phyloP scores from a whole-genome alignment of 1,140 invertebrate genomes.

The Nilaparvata lugens region DNA sequence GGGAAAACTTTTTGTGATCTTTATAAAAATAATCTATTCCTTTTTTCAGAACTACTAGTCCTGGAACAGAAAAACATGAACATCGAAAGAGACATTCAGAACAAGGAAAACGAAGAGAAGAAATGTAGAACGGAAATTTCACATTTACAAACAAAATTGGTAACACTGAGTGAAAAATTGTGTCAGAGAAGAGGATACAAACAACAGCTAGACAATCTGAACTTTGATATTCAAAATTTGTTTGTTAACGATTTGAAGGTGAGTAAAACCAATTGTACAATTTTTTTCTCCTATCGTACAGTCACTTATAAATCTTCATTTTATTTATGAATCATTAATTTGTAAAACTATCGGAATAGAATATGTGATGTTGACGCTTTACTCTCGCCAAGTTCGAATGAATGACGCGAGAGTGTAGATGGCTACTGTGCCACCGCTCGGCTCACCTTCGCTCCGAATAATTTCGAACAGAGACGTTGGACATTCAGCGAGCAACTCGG shows the following conservation, averaged over 20 bases:
- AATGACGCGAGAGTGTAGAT: too few species aligned
- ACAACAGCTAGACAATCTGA: slow-evolving; percentile 47
- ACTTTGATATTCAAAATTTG: slow-evolving; percentile 44
- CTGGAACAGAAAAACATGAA: slow-evolving; percentile 64
- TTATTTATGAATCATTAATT: too few species aligned
- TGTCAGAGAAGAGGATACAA: slow-evolving; percentile 11
- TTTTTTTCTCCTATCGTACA: neutral
- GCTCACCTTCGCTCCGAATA: too few species aligned
- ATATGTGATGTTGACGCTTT: too few species aligned
- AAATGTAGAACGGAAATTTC: slow-evolving; percentile 48
- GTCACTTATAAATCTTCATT: too few species aligned
- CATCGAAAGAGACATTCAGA: slow-evolving; percentile 50
- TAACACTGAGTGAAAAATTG: slow-evolving; percentile 41
- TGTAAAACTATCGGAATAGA: too few species aligned
- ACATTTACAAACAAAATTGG: slow-evolving; percentile 46
- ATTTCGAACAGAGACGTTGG: too few species aligned
- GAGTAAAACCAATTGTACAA: neutral
- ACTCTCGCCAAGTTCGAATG: neutral
- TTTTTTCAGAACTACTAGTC: slow-evolving; percentile 52
- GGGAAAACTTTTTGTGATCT: neutral
- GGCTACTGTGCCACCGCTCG: too few species aligned
- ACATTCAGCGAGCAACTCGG: too few species aligned
- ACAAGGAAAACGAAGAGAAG: slow-evolving; percentile 43
- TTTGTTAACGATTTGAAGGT: slow-evolving; percentile 42
- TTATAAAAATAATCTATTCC: slow-evolving; percentile 14